Base-by-base conservation (phyloP, 2,888 invertebrate species). In the Clusia tigrina region DNA sequence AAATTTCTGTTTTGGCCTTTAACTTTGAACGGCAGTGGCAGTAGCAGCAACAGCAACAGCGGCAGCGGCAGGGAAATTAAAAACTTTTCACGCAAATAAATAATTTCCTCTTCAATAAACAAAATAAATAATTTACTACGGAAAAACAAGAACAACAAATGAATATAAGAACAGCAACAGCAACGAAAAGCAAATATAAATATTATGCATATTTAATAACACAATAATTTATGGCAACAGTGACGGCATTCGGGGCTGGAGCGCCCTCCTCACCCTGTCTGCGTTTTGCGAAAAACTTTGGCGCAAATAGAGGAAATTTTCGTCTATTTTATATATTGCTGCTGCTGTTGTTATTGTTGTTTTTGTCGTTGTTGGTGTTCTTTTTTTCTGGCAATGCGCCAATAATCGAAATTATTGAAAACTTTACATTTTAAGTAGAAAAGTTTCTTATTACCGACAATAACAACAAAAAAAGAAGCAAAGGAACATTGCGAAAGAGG, bases 331-430 rank as follows among this genome's bases (percentile, higher is more conserved):
- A 32, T 48, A 10, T 48, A 5, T n/a, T 48, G 6, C 20, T 48
- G 6, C 48, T 48, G 6, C 48, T 48, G 48, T n/a, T n/a, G 24
- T 18, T 12, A 52, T 23, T 52, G 12, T 5, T 52, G 6, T 24
- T 52, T 5, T 10, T 12, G 5, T 52, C 48, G 9, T 18, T 18
- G 52, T 52, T n/a, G n/a, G n/a, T n/a, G n/a, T 63, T 52, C 22
- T 32, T 10, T 12, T 26, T 22, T 64, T 60, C 70, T 79, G 80
- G 80, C 80, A 71, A 73, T 68, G 77, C 75, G 80, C 79, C 79
- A 79, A 80, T 79, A 79, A 80, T 77, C 78, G 78, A 79, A 78
- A 80, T 79, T 78, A 80, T 79, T 78, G 78, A 78, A 73, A 79
- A 79, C 72, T 79, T 78, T 78, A 69, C 73, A 70, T 72, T 76